Evolutionary conservation across 2,797 vertebrate genomes (phyloP).

Genomic region (Leptatherina wallacei): DNA sequence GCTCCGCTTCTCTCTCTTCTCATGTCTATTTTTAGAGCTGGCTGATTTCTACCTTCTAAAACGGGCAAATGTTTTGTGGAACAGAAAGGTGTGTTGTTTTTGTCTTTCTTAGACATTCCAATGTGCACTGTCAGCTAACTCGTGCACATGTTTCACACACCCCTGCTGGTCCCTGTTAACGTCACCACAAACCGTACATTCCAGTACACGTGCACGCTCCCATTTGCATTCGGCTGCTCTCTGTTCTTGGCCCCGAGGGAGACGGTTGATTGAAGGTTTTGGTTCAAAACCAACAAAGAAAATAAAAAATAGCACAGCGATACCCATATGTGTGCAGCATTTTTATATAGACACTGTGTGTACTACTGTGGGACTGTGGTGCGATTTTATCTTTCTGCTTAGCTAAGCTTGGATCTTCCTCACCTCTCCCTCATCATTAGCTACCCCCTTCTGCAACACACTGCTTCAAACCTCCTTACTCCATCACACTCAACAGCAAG

Average conservation of each 20-base stretch:
- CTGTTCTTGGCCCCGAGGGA: slow-evolving; percentile 58
- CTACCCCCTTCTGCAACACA: slow-evolving; percentile 59
- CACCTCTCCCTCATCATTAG: slow-evolving; percentile 77
- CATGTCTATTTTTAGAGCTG: slow-evolving; percentile 86
- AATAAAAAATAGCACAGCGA: slow-evolving; percentile 45
- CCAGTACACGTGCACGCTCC: slow-evolving; percentile 39
- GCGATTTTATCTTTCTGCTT: slow-evolving; percentile 77
- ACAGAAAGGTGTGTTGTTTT: slow-evolving; percentile 61
- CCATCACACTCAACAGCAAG: slow-evolving; percentile 79
- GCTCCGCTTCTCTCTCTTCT: slow-evolving; percentile 73
- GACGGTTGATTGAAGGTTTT: slow-evolving; percentile 70
- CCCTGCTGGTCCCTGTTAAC: slow-evolving; percentile 26
- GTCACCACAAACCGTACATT: slow-evolving; percentile 55
- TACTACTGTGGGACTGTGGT: slow-evolving; percentile 57
- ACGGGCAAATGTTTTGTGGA: slow-evolving; percentile 80
- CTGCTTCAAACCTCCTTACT: slow-evolving; percentile 50
- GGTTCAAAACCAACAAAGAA: slow-evolving; percentile 58
- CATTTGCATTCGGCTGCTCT: slow-evolving; percentile 62
- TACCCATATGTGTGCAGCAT: slow-evolving; percentile 58
- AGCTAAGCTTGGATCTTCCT: slow-evolving; percentile 77
- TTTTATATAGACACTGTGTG: slow-evolving; percentile 53
- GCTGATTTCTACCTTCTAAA: slow-evolving; percentile 86
- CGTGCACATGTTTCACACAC: slow-evolving; percentile 45
- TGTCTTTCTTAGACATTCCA: slow-evolving; percentile 64
- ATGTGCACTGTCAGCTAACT: slow-evolving; percentile 33